These are phyloP conservation scores for Drosophila paracracens DNA, from an alignment of 2,888 invertebrate genomes.

Conservation along the genomic window DNA sequence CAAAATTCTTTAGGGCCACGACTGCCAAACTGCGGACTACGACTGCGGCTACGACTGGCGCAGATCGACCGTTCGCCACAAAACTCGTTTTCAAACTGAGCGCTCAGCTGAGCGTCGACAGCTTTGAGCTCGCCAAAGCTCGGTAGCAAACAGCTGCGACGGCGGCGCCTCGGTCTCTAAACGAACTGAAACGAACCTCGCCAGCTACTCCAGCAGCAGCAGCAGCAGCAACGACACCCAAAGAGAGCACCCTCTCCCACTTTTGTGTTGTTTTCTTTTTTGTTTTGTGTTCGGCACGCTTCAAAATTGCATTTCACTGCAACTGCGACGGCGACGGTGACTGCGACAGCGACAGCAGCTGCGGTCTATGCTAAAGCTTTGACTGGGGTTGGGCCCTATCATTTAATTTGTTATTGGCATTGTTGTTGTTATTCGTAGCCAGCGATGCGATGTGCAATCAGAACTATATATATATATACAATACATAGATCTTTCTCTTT, in stretches of 20 bases:
- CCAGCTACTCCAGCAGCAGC: constrained; percentile 38
- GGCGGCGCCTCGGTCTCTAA: constrained; percentile 44
- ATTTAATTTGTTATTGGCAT: constrained; percentile 53
- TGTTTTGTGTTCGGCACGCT: constrained; percentile 43
- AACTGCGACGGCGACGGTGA: not conserved
- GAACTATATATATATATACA: constrained; percentile 17
- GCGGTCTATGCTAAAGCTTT: constrained; percentile 5
- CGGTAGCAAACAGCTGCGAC: constrained; percentile 47
- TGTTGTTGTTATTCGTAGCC: constrained; percentile 37
- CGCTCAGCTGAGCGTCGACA: constrained; percentile 54
- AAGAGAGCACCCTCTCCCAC: constrained; percentile 33
- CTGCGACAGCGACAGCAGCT: not conserved
- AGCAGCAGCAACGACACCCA: constrained; percentile 32
- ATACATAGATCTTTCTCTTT: constrained; percentile 15
- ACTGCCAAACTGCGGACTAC: constrained; percentile 37
- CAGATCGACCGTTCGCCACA: constrained; percentile 73
- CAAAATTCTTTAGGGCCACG: constrained; percentile 59
- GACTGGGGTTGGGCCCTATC: constrained; percentile 45
- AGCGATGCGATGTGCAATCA: constrained; percentile 53
- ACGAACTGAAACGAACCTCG: constrained; percentile 19
- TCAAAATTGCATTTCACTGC: constrained; percentile 55
- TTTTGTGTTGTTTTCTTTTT: constrained; percentile 1
- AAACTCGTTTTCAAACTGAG: constrained; percentile 82
- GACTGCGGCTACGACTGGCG: constrained; percentile 56
- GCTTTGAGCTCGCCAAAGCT: constrained; percentile 57